Evolutionary conservation across 2,797 vertebrate genomes (phyloP).

Genomic region (Bradypodion ventrale): DNA sequence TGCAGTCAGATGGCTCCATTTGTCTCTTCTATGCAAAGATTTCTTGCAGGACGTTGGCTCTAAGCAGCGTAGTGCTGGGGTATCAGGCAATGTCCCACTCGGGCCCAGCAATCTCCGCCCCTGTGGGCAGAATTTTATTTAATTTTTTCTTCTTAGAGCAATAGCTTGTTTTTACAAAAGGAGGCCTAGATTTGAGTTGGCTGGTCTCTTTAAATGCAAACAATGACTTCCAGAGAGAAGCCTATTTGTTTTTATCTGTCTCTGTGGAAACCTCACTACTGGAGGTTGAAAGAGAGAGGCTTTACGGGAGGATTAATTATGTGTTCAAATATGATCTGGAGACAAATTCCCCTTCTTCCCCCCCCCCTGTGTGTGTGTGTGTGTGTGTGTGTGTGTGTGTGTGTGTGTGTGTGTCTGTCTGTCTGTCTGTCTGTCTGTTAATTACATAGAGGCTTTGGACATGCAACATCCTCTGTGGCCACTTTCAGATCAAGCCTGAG

Average conservation of each 20-base stretch:
- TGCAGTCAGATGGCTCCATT: not conserved
- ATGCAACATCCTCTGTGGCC: not conserved
- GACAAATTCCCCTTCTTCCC: slow-evolving; percentile 7
- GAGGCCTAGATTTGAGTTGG: slow-evolving; percentile 16
- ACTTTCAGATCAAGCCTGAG: not conserved
- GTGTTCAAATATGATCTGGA: slow-evolving; percentile 10
- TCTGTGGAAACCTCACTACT: slow-evolving; percentile 24
- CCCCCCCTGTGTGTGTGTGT: no score
- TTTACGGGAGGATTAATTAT: slow-evolving; percentile 19
- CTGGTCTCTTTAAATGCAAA: slow-evolving; percentile 31
- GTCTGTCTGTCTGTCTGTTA: no score
- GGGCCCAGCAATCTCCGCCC: no score
- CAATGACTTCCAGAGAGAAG: slow-evolving; percentile 28
- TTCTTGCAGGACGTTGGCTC: not conserved
- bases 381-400: not conserved
- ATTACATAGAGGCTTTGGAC: no score
- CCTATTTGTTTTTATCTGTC: slow-evolving; percentile 34
- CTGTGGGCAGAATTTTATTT: no score
- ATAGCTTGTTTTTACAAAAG: slow-evolving; percentile 26
- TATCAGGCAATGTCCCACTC: not conserved
- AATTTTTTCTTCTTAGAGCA: no score
- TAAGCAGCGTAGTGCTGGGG: not conserved
- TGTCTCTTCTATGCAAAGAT: not conserved
- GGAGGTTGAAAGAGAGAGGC: slow-evolving; percentile 18
- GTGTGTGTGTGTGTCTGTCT: no score